These are phyloP conservation scores for Globodera ellingtonae DNA, from an alignment of 1,140 invertebrate genomes.

Conservation along the genomic window DNA sequence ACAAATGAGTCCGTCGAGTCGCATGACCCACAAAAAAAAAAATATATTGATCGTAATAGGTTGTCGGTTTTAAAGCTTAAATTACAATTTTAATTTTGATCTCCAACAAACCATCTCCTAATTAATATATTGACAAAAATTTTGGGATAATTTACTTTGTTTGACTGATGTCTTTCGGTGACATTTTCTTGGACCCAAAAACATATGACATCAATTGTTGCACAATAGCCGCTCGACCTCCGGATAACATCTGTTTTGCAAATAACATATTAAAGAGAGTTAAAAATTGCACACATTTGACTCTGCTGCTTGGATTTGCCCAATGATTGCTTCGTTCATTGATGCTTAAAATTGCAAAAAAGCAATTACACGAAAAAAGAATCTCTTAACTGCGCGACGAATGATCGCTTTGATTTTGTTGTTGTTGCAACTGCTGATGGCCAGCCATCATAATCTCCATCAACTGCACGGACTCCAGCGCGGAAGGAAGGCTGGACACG, in stretches of 20 bases:
- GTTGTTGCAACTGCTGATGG: not conserved
- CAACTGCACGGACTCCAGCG: constrained; percentile 9
- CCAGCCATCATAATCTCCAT: not conserved
- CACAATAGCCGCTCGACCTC: constrained; percentile 12
- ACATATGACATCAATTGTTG: constrained; percentile 15
- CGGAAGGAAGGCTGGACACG: not conserved
- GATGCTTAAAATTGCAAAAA: not conserved
- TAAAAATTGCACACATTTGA: not conserved
- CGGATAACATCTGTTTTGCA: not conserved
- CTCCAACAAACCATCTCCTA: too few relatives aligned
- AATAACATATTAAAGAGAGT: not conserved
- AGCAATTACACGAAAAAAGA: not conserved
- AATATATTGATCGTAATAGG: too few relatives aligned
- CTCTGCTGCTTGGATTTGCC: constrained; percentile 17
- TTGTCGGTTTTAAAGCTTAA: too few relatives aligned
- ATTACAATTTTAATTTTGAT: too few relatives aligned
- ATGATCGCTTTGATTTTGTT: not conserved
- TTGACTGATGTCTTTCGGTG: constrained; percentile 15
- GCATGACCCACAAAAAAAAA: too few relatives aligned
- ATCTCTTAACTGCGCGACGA: constrained; percentile 3
- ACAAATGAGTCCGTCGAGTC: too few relatives aligned
- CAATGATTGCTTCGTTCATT: constrained; percentile 21
- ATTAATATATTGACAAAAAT: too few relatives aligned
- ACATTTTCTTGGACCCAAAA: constrained; percentile 14
- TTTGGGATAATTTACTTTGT: not conserved